Percentiles rank a stretch among this genome's conserved stretches.
Conservation (phyloP, 2,888 invertebrate species). For the Drosophila nr. medialis region DNA sequence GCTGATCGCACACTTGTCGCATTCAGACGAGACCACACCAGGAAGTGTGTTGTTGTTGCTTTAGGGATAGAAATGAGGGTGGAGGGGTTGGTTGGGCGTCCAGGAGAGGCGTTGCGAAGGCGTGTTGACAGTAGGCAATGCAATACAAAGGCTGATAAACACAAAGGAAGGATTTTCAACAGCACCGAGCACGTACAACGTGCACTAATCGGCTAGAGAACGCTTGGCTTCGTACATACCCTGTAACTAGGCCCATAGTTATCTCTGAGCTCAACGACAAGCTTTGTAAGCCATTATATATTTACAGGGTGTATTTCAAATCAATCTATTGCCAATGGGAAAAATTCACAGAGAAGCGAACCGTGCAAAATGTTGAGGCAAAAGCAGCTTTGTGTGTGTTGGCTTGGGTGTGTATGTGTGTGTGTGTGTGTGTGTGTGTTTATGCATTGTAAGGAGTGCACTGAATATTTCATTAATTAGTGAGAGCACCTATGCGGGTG, state of each 20-base stretch:
- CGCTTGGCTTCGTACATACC: slow-evolving; percentile 2
- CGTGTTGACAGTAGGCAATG: slow-evolving; percentile 17
- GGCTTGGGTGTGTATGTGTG: not conserved
- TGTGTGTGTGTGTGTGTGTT: not conserved
- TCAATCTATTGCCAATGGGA: slow-evolving; percentile 62
- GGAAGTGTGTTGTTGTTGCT: not conserved
- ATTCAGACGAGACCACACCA: slow-evolving; percentile 9
- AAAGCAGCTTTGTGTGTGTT: not conserved
- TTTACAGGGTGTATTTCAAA: slow-evolving; percentile 22
- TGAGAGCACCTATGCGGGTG: slow-evolving; percentile 31
- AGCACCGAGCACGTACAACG: slow-evolving; percentile 3
- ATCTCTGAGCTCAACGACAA: not conserved
- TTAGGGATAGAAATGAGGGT: not conserved
- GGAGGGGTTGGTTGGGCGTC: not conserved
- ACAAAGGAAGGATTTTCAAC: slow-evolving; percentile 46
- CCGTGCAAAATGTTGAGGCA: slow-evolving; percentile 13
- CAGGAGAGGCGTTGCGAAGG: not conserved
- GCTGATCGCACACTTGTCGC: slow-evolving; percentile 66
- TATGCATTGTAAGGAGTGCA: not conserved
- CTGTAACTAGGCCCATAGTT: not conserved
- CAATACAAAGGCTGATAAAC: slow-evolving; percentile 43
- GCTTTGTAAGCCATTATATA: not conserved
- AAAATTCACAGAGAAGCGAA: slow-evolving; percentile 38
- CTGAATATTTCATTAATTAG: slow-evolving; percentile 52
- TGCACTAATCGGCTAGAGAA: not conserved